phyloP scores from a whole-genome alignment of 2,888 invertebrate species.

The Tiliacea aurago region DNA sequence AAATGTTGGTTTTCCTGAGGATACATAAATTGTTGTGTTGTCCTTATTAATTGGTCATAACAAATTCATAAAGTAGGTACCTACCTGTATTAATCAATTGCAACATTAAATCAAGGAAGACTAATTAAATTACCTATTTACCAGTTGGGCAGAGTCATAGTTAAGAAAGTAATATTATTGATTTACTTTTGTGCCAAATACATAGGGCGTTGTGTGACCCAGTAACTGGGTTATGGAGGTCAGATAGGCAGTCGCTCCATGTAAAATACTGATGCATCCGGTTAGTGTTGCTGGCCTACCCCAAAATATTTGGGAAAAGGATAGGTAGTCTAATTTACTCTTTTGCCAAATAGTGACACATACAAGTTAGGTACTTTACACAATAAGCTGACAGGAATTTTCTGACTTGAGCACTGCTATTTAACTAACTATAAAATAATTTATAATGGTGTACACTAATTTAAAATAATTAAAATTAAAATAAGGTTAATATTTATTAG shows the following conservation, averaged over 20 bases:
- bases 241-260: too few species aligned
- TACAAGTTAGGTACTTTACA: background rate
- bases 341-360: background rate
- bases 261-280: too few species aligned
- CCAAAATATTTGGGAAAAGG: too few species aligned
- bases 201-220: too few species aligned
- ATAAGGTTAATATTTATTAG: background rate
- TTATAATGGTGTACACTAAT: background rate
- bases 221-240: too few species aligned
- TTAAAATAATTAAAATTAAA: background rate
- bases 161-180: background rate
- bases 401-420: background rate
- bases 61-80: background rate
- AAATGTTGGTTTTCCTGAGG: background rate
- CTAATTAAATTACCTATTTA: background rate
- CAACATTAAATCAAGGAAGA: background rate
- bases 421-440: background rate
- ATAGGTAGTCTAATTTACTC: background rate
- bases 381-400: background rate
- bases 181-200: background rate
- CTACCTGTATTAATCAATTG: background rate
- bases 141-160: background rate
- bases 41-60: background rate
- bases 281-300: too few species aligned
- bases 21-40: background rate